Conservation (phyloP, 2,888 invertebrate species). For the Philereme vetulata region DNA sequence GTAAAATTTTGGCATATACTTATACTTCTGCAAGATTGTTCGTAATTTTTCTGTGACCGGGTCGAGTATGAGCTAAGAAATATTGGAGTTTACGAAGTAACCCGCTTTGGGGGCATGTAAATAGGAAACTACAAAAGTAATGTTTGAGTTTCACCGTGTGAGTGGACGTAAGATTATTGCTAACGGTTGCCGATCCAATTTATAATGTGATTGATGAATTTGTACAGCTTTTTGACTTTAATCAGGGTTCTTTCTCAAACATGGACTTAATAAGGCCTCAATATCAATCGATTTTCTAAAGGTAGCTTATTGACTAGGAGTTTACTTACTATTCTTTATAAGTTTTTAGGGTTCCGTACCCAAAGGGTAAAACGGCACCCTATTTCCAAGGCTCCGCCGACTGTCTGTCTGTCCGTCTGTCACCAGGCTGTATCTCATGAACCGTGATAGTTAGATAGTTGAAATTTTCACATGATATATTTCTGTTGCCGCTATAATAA, state of each 20-base stretch:
- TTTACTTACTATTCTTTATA: too few relatives aligned
- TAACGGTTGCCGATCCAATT: slow-evolving; percentile 62
- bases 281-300: too few relatives aligned
- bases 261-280: background rate
- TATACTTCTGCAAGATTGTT: slow-evolving; percentile 26
- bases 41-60: slow-evolving; percentile 31
- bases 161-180: slow-evolving; percentile 71
- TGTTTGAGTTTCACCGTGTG: slow-evolving; percentile 75
- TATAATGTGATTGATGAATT: slow-evolving; percentile 54
- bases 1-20: background rate
- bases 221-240: slow-evolving; percentile 16
- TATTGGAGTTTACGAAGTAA: slow-evolving; percentile 79
- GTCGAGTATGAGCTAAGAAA: slow-evolving; percentile 72
- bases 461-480: too few relatives aligned
- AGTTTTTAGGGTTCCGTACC: too few relatives aligned
- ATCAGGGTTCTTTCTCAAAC: background rate
- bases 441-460: too few relatives aligned
- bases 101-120: slow-evolving; percentile 81
- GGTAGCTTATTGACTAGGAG: too few relatives aligned
- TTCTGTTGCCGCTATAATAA: too few relatives aligned
- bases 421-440: too few relatives aligned
- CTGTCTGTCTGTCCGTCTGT: too few relatives aligned
- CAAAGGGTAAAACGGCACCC: too few relatives aligned
- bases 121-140: slow-evolving; percentile 80
- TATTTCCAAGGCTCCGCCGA: too few relatives aligned